phyloP scores from a whole-genome alignment of 2,797 vertebrate genomes.

The Manis crassicaudata region DNA sequence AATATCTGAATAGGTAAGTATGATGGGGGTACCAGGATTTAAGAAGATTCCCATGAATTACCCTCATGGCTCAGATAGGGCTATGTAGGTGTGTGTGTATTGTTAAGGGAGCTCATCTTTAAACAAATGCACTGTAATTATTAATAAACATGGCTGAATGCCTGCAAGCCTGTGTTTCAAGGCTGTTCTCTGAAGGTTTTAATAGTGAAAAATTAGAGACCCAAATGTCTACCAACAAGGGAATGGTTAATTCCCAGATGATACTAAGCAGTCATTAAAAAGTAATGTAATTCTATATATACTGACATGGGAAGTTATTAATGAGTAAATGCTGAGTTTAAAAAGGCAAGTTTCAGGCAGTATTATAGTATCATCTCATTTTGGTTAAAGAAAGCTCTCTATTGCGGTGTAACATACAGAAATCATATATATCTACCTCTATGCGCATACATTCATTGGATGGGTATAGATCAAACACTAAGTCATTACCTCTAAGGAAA shows the following conservation, averaged over 20 bases:
- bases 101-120: background rate
- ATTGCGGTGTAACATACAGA: background rate
- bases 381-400: background rate
- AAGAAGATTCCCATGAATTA: background rate
- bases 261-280: background rate
- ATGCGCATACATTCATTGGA: background rate
- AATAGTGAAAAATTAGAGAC: conserved; percentile 38
- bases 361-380: background rate
- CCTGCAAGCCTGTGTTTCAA: background rate
- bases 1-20: background rate
- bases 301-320: background rate
- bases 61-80: background rate
- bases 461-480: background rate
- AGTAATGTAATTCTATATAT: background rate
- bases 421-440: background rate
- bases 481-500: background rate
- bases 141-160: conserved; percentile 33
- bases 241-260: background rate
- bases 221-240: background rate
- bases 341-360: background rate
- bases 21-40: background rate
- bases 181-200: background rate
- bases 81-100: fast-evolving
- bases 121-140: conserved; percentile 25
- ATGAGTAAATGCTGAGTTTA: background rate